phyloP scores from a whole-genome alignment of 2,113 vertebrate species.

The Cebidichthys violaceus region DNA sequence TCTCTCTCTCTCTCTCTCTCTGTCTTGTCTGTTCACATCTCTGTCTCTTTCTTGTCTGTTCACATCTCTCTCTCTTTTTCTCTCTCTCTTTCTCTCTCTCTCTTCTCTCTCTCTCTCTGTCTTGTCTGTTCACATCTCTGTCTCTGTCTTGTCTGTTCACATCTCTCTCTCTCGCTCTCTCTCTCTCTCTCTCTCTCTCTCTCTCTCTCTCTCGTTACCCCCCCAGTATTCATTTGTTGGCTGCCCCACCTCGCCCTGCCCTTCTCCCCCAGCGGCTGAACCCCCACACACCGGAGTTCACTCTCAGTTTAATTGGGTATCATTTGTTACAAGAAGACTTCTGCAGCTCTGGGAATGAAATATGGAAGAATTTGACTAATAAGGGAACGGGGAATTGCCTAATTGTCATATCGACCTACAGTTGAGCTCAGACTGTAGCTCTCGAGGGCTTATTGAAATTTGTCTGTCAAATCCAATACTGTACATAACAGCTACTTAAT shows the following conservation, averaged over 20 bases:
- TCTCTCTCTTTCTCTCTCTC: neutral
- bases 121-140: slow-evolving; percentile 3
- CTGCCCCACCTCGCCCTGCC: neutral
- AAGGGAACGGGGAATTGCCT: slow-evolving; percentile 34
- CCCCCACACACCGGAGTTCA: slow-evolving; percentile 32
- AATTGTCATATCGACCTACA: slow-evolving; percentile 42
- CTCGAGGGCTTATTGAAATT: slow-evolving; percentile 24
- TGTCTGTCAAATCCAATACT: slow-evolving; percentile 29
- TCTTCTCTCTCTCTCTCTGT: neutral
- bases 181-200: neutral
- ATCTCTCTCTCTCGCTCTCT: neutral
- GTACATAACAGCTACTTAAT: slow-evolving; percentile 8
- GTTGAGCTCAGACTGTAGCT: slow-evolving; percentile 26
- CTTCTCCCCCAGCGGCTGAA: slow-evolving; percentile 6
- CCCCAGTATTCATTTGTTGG: slow-evolving; percentile 31
- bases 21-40: neutral
- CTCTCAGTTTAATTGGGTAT: slow-evolving; percentile 67
- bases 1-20: neutral
- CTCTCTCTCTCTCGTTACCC: neutral
- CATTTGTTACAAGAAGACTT: slow-evolving; percentile 51
- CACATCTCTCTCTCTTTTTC: no score
- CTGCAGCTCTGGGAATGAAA: slow-evolving; percentile 35
- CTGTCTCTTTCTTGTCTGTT: neutral
- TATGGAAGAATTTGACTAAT: slow-evolving; percentile 51
- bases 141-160: slow-evolving; percentile 15